These are phyloP conservation scores for Pyrrhosoma nymphula DNA, from an alignment of 2,888 invertebrate species.

Conservation along the genomic window DNA sequence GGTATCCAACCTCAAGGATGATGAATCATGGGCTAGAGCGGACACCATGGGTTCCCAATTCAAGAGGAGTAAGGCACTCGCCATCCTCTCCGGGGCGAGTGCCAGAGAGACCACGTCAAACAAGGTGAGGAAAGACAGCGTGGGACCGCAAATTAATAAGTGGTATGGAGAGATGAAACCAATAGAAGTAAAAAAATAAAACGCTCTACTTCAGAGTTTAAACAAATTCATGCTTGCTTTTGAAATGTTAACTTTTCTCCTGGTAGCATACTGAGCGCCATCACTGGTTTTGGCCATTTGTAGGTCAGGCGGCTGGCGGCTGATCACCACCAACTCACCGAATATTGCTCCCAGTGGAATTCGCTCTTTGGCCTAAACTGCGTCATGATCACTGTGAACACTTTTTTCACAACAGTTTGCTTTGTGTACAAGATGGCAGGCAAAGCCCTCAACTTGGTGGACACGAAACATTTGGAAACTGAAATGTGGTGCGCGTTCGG, in stretches of 20 bases:
- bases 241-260: too few species aligned
- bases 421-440: background rate
- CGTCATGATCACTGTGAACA: background rate
- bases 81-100: background rate
- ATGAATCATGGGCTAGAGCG: background rate
- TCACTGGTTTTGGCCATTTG: background rate
- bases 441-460: background rate
- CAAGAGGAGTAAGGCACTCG: background rate
- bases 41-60: background rate
- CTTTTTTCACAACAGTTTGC: background rate
- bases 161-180: too few species aligned
- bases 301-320: background rate
- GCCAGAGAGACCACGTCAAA: background rate
- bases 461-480: background rate
- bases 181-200: too few species aligned
- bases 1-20: background rate
- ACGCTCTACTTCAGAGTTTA: too few species aligned
- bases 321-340: background rate
- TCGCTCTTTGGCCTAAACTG: background rate
- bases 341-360: background rate
- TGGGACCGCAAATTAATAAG: too few species aligned
- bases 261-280: background rate
- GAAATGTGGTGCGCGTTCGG: background rate
- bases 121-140: background rate
- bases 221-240: too few species aligned